Percentiles rank a stretch among this genome's conserved stretches.
Evolutionary conservation across 2,888 invertebrate genomes (phyloP).

Genomic region (Dione juno): DNA sequence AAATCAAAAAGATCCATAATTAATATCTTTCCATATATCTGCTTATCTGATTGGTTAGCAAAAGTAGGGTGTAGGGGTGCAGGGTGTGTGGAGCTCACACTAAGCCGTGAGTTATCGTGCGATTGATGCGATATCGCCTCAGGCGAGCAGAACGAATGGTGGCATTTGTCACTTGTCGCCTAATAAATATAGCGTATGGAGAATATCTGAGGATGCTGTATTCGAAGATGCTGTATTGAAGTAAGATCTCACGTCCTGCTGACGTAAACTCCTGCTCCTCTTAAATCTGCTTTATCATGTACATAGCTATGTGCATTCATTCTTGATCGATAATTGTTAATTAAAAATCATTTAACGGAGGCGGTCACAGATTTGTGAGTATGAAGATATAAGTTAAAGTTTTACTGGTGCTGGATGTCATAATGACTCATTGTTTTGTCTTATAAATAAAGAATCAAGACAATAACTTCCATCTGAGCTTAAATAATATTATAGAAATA

Average conservation of each 20-base stretch:
- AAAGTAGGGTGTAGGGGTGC: background rate
- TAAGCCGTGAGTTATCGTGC: constrained; percentile 35
- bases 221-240: constrained; percentile 1
- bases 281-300: background rate
- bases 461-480: no score
- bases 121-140: constrained; percentile 35
- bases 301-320: no score
- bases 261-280: constrained; percentile 12
- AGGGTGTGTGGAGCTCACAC: constrained; percentile 10
- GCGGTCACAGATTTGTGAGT: no score
- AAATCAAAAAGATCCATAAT: constrained; percentile 13
- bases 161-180: constrained; percentile 40
- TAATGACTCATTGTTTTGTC: no score
- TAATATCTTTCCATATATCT: constrained; percentile 17
- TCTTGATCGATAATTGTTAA: no score
- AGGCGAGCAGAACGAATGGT: constrained; percentile 35
- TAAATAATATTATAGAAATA: no score
- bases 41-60: constrained; percentile 11
- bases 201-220: constrained; percentile 31
- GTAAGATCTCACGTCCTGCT: background rate
- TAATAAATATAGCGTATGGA: constrained; percentile 39
- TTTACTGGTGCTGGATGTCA: no score
- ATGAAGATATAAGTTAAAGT: no score
- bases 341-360: no score
- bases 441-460: no score